Percentiles rank a stretch among this genome's conserved stretches.
Conservation (phyloP, 2,113 vertebrate species). For the Setophaga coronata region DNA sequence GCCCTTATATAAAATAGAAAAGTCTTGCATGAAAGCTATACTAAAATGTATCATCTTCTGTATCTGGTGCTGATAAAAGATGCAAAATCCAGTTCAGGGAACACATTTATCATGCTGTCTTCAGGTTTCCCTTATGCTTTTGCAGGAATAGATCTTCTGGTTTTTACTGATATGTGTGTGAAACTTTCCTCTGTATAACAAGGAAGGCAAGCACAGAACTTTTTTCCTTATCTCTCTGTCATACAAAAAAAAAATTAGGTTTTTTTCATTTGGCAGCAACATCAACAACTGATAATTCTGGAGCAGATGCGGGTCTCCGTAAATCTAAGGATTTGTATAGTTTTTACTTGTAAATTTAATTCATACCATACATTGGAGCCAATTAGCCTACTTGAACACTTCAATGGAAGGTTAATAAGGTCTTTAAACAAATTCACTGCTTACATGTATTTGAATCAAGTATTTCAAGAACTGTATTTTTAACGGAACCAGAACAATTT, state of each 20-base stretch:
- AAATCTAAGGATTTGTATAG: not conserved
- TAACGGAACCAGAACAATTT: not conserved
- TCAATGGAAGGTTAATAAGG: not conserved
- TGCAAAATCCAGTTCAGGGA: not conserved
- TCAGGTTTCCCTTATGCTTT: not conserved
- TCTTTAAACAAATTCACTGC: not conserved
- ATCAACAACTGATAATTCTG: not conserved
- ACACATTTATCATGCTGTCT: not conserved
- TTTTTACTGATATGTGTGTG: not conserved
- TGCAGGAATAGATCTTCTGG: not conserved
- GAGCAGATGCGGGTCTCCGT: not conserved
- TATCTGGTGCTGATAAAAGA: not conserved
- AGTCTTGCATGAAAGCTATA: not conserved
- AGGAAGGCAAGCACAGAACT: not conserved
- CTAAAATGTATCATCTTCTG: not conserved
- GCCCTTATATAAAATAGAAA: not conserved
- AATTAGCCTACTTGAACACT: not conserved
- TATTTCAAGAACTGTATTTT: not conserved
- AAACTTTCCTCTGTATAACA: not conserved
- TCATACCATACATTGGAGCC: not conserved
- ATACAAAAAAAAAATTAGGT: not conserved
- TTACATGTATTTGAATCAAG: not conserved
- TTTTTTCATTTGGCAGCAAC: not conserved
- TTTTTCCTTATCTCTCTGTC: not conserved
- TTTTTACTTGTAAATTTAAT: not conserved